Base-by-base conservation (phyloP, 2,797 vertebrate genomes). In the Tympanoctomys barrerae region DNA sequence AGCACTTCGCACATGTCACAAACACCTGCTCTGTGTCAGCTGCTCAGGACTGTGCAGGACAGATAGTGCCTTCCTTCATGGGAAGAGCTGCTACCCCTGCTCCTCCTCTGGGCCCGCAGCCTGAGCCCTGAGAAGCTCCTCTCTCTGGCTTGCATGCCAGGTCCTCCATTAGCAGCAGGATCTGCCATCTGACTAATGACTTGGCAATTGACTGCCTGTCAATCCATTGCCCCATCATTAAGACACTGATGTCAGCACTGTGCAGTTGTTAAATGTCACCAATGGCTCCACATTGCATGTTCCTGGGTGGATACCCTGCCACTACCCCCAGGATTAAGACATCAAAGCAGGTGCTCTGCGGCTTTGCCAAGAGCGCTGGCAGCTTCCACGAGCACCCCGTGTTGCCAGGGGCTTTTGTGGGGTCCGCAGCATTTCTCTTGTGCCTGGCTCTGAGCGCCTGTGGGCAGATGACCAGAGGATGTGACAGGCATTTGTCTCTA, bases 381-480 rank as follows among this genome's bases (percentile, higher is more conserved):
- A 81, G 33, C 84, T 86, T 84, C 46, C 9, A 31, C 39, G 14
- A 0, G 61, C 2, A 33, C 3, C 54, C 16, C 1, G 0, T 12
- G 52, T 14, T 24, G 90, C 26, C 77, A 71, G 62, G 73, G 49
- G 52, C 59, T 77, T 75, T 46, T 71, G 31, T 10, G n/a, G 36
- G 10, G 0, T 0, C 46, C 0, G 7, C 0, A 0, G 0, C 0
- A 1, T 26, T 92, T 96, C 54, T n/a, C 49, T 2, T 59, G 73
- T 39, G 28, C 70, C 0, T 36, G 94, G 1, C 10, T 61, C 0
- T 16, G 82, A 31, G 71, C 8, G 36, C 21, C 57, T 33, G 46
- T 66, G 78, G 33, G 33, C 22, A 26, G 68, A 0, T 13, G 94
- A 54, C 19, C 7, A 4, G 39, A 33, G 36, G 42, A n/a, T 28